phyloP scores from a whole-genome alignment of 2,113 vertebrate genomes.

The Vulpes ferrilata region DNA sequence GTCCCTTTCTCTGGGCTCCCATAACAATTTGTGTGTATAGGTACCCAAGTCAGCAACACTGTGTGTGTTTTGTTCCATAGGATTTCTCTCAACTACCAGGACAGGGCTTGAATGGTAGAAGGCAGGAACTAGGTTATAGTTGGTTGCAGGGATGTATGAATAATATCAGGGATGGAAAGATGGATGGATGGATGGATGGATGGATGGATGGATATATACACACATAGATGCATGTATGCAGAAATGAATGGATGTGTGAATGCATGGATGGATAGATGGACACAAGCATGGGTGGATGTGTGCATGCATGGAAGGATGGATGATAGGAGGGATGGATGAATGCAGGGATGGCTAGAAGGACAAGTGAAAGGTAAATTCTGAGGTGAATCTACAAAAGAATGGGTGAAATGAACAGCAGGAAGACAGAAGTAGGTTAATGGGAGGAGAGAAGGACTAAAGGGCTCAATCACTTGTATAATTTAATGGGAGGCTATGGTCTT shows the following conservation, averaged over 20 bases:
- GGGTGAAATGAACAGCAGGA: not conserved
- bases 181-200: not conserved
- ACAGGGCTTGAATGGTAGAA: not conserved
- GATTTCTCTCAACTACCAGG: not conserved
- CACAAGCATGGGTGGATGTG: not conserved
- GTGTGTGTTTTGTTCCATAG: not conserved
- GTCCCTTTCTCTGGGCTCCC: not conserved
- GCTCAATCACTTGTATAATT: not conserved
- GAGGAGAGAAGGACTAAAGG: not conserved
- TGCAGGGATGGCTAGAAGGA: not conserved
- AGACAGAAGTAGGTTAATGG: not conserved
- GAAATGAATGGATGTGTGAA: not conserved
- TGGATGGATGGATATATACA: not conserved
- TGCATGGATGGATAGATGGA: not conserved
- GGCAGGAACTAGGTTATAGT: not conserved
- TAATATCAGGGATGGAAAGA: not conserved
- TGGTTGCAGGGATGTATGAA: not conserved
- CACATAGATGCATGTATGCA: too few species aligned
- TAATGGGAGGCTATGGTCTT: too few species aligned
- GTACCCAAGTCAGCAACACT: not conserved
- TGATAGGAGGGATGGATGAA: not conserved
- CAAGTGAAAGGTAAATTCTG: too few species aligned
- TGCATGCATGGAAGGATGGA: not conserved
- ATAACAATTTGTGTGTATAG: not conserved
- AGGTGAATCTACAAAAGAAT: not conserved